These are phyloP conservation scores for Epicauta chinensis DNA, from an alignment of 1,140 invertebrate genomes.

Conservation along the genomic window DNA sequence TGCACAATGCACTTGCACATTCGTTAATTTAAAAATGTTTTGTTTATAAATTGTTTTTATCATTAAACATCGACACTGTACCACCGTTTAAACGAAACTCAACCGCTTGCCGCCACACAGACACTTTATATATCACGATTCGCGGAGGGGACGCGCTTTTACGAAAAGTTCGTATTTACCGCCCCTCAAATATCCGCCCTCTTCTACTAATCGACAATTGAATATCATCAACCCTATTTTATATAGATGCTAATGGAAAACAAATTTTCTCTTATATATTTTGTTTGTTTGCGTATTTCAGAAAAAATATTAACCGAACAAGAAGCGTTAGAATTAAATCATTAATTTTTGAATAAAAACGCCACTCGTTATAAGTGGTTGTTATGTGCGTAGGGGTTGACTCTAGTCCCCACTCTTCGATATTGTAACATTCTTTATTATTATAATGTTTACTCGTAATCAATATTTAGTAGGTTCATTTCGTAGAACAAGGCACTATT, in stretches of 20 bases:
- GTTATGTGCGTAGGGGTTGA: too few relatives aligned
- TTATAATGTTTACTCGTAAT: conserved; percentile 9
- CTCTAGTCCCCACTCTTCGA: too few relatives aligned
- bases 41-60: too few relatives aligned
- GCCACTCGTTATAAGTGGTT: too few relatives aligned
- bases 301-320: too few relatives aligned
- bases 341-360: too few relatives aligned
- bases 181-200: conserved; percentile 2
- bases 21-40: conserved; percentile 3
- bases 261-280: too few relatives aligned
- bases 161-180: not conserved
- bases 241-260: too few relatives aligned
- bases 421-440: not conserved
- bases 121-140: conserved; percentile 29
- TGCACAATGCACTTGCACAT: conserved; percentile 17
- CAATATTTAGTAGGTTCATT: conserved; percentile 17
- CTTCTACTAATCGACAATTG: not conserved
- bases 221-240: too few relatives aligned
- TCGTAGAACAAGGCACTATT: conserved; percentile 11
- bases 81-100: conserved; percentile 22
- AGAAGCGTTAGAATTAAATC: too few relatives aligned
- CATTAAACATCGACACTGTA: conserved; percentile 21
- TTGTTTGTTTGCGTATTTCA: too few relatives aligned
- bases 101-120: conserved; percentile 18
- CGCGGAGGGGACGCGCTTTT: conserved; percentile 21